Evolutionary conservation across 2,797 vertebrate genomes (phyloP), one percentile per base, ranked within the genome.

Genomic region (Lutjanus campechanus): DNA sequence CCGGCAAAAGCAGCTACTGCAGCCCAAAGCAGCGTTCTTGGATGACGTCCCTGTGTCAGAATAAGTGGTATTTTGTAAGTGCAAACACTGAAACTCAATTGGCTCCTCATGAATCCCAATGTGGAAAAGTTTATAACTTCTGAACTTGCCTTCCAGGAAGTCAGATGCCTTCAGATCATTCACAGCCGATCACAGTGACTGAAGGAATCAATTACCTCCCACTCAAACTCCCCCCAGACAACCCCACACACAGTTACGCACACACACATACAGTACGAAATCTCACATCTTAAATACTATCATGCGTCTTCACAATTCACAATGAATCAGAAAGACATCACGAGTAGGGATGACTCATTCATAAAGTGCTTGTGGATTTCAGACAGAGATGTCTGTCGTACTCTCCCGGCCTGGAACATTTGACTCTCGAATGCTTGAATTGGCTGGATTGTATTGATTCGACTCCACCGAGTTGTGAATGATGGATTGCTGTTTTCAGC

Each of bases 141-240:
- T 69, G 69, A 85, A 81, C 89, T 86, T 73, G 80, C 77, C 73
- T 91, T 91, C 88, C 75, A 73, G 84, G 91, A 93, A 93, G 81
- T 89, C 82, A 81, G 81, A 92, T 85, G 89, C 77, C 80, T 85
- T 77, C 75, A 67, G 81, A 90, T 91, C 85, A 89, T 86, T 92
- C 89, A 89, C 82, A 86, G 76, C 71, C n/a, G 22, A 90, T 87
- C 84, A 68, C 20, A 82, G 59, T 80, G 68, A 81, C 72, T 75
- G 76, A 81, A 75, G 82, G 70, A 81, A 51, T 76, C 79, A 77
- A 55, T 89, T 76, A 85, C 75, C n/a, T 40, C 58, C 55, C 29
- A 36, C 60, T 3, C 72, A 40, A 51, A 40, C 56, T 1, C 62
- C 68, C 47, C 15, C 54, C 47, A 3, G 29, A 84, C 56, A 78